These are phyloP conservation scores for Drosophila nigrodunni DNA, from an alignment of 1,140 invertebrate species.

Conservation along the genomic window DNA sequence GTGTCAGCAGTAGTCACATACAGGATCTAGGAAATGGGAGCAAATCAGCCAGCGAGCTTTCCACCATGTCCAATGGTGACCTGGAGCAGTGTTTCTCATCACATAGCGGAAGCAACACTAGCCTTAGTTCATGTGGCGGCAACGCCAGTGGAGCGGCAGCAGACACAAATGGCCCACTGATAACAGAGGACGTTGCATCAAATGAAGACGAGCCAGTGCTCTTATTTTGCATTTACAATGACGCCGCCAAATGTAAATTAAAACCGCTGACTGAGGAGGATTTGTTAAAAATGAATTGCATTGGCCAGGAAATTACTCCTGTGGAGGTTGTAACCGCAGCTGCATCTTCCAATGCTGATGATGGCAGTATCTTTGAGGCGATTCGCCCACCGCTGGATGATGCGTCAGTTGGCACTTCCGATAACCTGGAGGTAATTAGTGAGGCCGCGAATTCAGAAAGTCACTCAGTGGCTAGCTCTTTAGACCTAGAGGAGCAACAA, in stretches of 20 bases:
- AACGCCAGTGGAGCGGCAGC: slow-evolving; percentile 2
- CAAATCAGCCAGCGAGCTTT: slow-evolving; percentile 30
- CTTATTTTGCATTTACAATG: slow-evolving; percentile 77
- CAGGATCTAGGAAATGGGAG: slow-evolving; percentile 17
- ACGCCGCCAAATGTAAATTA: slow-evolving; percentile 72
- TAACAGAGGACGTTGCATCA: background rate
- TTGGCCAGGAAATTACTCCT: slow-evolving; percentile 67
- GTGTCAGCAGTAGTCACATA: background rate
- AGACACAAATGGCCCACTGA: background rate
- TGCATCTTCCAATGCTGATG: slow-evolving; percentile 74
- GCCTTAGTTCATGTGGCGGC: slow-evolving; percentile 62
- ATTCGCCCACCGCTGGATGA: slow-evolving; percentile 90
- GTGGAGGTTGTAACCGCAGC: slow-evolving; percentile 42
- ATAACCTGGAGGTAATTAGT: slow-evolving; percentile 97
- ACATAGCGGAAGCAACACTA: slow-evolving; percentile 73
- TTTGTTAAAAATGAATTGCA: slow-evolving; percentile 83
- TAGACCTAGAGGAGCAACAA: slow-evolving; percentile 95
- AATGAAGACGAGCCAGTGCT: slow-evolving; percentile 61
- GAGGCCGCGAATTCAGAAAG: slow-evolving; percentile 94
- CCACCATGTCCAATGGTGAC: slow-evolving; percentile 44
- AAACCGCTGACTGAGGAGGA: slow-evolving; percentile 82
- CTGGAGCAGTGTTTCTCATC: slow-evolving; percentile 63
- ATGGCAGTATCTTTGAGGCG: slow-evolving; percentile 71
- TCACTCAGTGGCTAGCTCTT: slow-evolving; percentile 96
- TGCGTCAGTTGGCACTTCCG: slow-evolving; percentile 93